These are phyloP conservation scores for Drosophila bifasciata DNA, from an alignment of 1,140 invertebrate species.

Conservation along the genomic window DNA sequence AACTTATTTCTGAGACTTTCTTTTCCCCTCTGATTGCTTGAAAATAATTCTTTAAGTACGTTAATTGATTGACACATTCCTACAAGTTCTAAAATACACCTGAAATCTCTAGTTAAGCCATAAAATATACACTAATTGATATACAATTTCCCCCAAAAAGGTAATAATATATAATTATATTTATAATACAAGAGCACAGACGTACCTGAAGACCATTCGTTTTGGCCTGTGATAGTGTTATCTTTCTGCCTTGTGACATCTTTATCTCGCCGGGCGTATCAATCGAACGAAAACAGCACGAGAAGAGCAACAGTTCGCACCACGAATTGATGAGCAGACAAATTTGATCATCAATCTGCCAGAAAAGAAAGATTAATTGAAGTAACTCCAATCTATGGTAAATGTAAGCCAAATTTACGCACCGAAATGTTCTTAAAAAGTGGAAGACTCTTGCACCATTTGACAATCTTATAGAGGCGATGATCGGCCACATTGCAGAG, in stretches of 20 bases:
- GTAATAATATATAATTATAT: too few relatives aligned
- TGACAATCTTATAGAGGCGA: slow-evolving; percentile 98
- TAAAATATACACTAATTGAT: too few relatives aligned
- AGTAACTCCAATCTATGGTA: too few relatives aligned
- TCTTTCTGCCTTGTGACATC: slow-evolving; percentile 90
- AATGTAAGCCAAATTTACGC: slow-evolving; percentile 62
- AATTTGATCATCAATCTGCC: slow-evolving; percentile 99
- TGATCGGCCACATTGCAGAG: slow-evolving; percentile 97
- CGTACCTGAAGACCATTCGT: slow-evolving; percentile 85
- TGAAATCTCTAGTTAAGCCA: too few relatives aligned
- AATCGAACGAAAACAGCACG: slow-evolving; percentile 95
- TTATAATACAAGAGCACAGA: not conserved
- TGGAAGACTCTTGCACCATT: slow-evolving; percentile 98
- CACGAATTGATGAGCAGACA: slow-evolving; percentile 98
- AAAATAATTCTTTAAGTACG: too few relatives aligned
- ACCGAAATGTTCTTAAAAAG: slow-evolving; percentile 98
- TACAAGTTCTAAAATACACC: too few relatives aligned
- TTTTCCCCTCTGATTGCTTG: too few relatives aligned
- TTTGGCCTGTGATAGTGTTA: slow-evolving; percentile 87
- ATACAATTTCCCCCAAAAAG: too few relatives aligned
- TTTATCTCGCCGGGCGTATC: slow-evolving; percentile 93
- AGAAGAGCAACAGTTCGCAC: slow-evolving; percentile 97
- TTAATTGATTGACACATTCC: too few relatives aligned
- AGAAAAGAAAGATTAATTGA: slow-evolving; percentile 8
- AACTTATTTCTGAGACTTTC: too few relatives aligned